Evolutionary conservation across 2,113 vertebrate genomes (phyloP).

Genomic region (Planiliza haematocheilus): DNA sequence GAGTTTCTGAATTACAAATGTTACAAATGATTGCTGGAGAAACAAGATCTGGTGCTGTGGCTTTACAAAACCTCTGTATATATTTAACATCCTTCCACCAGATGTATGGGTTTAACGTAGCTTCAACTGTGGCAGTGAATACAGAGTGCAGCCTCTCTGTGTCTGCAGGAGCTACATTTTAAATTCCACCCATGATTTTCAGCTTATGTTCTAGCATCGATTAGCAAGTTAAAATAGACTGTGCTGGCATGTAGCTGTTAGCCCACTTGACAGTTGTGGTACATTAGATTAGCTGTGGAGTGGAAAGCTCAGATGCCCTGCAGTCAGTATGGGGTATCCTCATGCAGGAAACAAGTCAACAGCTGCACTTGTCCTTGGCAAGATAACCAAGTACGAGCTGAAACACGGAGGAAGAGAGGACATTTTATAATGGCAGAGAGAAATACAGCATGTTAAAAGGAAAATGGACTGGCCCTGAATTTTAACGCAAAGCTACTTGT

Average conservation of each 20-base stretch:
- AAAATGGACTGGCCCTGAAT: constrained; percentile 53
- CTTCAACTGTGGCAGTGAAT: background rate
- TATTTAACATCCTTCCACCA: constrained; percentile 20
- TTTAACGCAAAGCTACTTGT: constrained; percentile 39
- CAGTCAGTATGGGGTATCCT: constrained; percentile 65
- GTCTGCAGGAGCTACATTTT: constrained; percentile 28
- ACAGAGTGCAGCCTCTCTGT: background rate
- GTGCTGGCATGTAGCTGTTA: constrained; percentile 58
- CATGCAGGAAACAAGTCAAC: constrained; percentile 61
- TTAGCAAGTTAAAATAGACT: constrained; percentile 52
- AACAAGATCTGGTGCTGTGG: background rate
- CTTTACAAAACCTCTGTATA: constrained; percentile 18
- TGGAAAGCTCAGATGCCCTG: constrained; percentile 65
- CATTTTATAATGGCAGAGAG: constrained; percentile 26
- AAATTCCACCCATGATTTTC: constrained; percentile 34
- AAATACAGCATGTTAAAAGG: constrained; percentile 57
- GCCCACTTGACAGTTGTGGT: constrained; percentile 48
- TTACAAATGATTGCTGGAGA: background rate
- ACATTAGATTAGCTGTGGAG: constrained; percentile 72
- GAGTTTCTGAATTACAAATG: background rate
- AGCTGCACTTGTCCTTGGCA: constrained; percentile 70
- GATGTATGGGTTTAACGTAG: background rate
- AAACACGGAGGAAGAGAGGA: constrained; percentile 24
- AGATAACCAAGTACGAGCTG: constrained; percentile 34
- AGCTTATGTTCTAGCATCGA: constrained; percentile 49